phyloP scores from a whole-genome alignment of 2,888 invertebrate species.

The Suillia variegata region DNA sequence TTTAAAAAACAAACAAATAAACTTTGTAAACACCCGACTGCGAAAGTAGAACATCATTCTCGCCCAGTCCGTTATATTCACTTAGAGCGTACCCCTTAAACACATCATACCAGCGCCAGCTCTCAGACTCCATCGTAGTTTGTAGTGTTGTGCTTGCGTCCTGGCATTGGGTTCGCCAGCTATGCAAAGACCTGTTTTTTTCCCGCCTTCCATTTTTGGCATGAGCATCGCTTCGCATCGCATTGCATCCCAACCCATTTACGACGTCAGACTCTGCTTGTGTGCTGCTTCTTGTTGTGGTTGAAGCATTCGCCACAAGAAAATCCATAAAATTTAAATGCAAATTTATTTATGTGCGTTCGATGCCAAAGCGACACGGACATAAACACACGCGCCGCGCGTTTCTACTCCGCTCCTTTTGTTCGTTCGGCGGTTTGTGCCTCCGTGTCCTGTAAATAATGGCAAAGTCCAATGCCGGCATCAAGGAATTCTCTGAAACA shows the following conservation, averaged over 20 bases:
- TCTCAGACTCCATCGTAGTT: background rate
- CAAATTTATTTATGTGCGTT: slow-evolving; percentile 46
- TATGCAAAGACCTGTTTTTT: too few species aligned
- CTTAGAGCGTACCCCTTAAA: too few species aligned
- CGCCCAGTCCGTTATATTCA: background rate
- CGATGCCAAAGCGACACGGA: slow-evolving; percentile 26
- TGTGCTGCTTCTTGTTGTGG: slow-evolving; percentile 1
- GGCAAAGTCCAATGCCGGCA: slow-evolving; percentile 28
- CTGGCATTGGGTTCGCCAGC: too few species aligned
- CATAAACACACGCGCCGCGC: slow-evolving; percentile 19
- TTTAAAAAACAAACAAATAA: slow-evolving; percentile 40
- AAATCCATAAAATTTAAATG: slow-evolving; percentile 47
- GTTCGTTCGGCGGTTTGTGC: background rate
- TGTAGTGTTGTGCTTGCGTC: too few species aligned
- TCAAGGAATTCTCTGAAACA: slow-evolving; percentile 9
- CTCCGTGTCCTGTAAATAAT: slow-evolving; percentile 36
- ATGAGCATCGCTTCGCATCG: too few species aligned
- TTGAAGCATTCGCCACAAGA: slow-evolving; percentile 21
- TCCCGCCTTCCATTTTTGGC: too few species aligned
- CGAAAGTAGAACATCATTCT: slow-evolving; percentile 26
- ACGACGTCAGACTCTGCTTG: too few species aligned
- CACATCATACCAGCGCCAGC: background rate
- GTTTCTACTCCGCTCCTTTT: background rate
- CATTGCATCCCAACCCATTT: too few species aligned
- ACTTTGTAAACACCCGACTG: slow-evolving; percentile 34